A percentile compares a stretch with the other conserved stretches of the same genome.
These are phyloP conservation scores for Monochamus alternatus DNA, from an alignment of 2,888 invertebrate genomes.

Conservation along the genomic window DNA sequence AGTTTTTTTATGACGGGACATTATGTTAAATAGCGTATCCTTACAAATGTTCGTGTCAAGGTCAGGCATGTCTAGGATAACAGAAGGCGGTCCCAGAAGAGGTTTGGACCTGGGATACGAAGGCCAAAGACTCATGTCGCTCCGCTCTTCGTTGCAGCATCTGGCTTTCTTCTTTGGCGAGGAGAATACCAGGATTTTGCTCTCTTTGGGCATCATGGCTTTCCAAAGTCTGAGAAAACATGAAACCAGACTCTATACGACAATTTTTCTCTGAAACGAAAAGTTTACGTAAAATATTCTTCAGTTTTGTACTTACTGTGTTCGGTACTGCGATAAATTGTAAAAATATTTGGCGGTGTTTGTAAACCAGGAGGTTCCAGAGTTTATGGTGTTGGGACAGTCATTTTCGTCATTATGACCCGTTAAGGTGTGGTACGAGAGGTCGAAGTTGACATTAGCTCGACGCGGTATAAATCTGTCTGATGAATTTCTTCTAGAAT, in stretches of 20 bases:
- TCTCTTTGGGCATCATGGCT: conserved; percentile 25
- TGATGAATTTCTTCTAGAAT: conserved; percentile 30
- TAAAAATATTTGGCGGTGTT: conserved; percentile 46
- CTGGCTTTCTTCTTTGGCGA: conserved; percentile 14
- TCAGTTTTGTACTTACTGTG: conserved; percentile 41
- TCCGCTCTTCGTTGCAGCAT: neutral
- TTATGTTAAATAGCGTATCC: conserved; percentile 8
- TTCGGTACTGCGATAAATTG: conserved; percentile 39
- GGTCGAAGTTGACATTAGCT: conserved; percentile 40
- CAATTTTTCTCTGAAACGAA: no score
- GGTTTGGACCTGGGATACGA: conserved; percentile 54
- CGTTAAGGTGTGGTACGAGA: conserved; percentile 41
- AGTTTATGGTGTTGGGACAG: neutral
- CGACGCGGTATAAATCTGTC: conserved; percentile 52
- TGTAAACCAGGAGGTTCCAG: conserved; percentile 21
- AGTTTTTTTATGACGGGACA: neutral
- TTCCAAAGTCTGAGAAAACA: conserved; percentile 29
- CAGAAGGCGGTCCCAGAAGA: conserved; percentile 51
- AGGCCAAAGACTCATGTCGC: conserved; percentile 50
- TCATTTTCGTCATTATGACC: conserved; percentile 6
- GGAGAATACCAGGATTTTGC: conserved; percentile 39
- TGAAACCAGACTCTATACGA: neutral
- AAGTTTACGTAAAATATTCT: neutral
- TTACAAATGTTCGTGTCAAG: conserved; percentile 45
- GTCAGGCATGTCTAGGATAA: conserved; percentile 59